Base-by-base conservation (phyloP, 2,888 invertebrate species). In the Xestia sexstrigata region DNA sequence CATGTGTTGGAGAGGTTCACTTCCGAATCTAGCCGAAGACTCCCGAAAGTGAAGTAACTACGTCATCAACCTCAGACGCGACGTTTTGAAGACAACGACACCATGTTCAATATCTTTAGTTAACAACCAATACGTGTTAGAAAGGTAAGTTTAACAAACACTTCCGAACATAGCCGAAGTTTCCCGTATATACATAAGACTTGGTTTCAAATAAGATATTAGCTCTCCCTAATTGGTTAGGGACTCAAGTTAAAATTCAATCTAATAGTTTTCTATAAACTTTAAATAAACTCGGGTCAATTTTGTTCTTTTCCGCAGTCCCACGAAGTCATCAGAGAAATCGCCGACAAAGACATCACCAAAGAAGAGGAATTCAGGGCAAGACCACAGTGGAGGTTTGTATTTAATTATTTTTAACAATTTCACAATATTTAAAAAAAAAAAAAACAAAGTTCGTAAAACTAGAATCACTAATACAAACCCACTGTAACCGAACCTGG, bases 341-440 rank as follows among this genome's bases (percentile, higher is more conserved):
- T 87, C 93, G 39, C 90, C 94, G 20, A 89, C 95, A 66, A 95
- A 95, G 89, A 89, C 94, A 85, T 95, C 96, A 93, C 96, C 96
- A 95, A 96, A 96, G 95, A 96, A 96, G 93, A 91, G 96, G 86
- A 96, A 93, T 94, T 96, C 96, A 55, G 96, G 96, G 20, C 94
- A 95, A 65, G 96, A 96, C 5, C 87, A 91, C 73, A 91, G 90
- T 89, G 93, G 92, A 90, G 96, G 96, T 96, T 85, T 49, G 88
- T 82, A 47, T 20, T 35, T 47, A 4, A 65, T 55, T 26, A 26
- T 58, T 35, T 20, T 30, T 2, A 30, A 17, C 60, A 6, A 15
- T 58, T 26, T 26, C 17, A 58, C 7, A 58, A 2, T 7, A 26
- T 26, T 26, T 6, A 15, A 26, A 15, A 6, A 58, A 26, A 26